Conservation (phyloP, 1,140 invertebrate genomes). For the Brachionus paranguensis region DNA sequence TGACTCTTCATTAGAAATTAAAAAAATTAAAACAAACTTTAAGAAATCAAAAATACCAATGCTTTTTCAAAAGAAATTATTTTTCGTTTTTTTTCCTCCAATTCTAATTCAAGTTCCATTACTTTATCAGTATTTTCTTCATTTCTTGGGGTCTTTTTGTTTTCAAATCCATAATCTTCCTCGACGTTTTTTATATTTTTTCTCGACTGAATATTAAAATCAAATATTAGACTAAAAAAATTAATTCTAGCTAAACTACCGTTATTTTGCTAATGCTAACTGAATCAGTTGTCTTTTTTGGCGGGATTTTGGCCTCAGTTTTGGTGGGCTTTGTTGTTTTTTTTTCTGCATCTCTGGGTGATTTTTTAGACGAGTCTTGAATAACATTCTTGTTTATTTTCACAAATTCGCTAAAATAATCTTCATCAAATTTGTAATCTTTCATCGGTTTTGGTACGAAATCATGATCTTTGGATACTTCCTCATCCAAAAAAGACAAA, state of each 20-base stretch:
- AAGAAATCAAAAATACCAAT: conserved; percentile 44
- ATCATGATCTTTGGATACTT: not conserved
- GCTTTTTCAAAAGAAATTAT: conserved; percentile 54
- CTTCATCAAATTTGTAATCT: not conserved
- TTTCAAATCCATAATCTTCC: not conserved
- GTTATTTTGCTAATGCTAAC: not conserved
- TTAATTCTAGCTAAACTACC: not conserved
- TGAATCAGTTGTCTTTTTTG: conserved; percentile 2
- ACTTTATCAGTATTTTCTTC: conserved; percentile 43
- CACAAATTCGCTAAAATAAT: not conserved
- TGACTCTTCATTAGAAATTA: conserved; percentile 47
- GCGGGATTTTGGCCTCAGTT: not conserved
- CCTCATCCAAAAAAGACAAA: conserved; percentile 19
- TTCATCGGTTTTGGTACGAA: conserved; percentile 10
- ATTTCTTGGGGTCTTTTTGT: not conserved
- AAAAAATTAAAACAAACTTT: not conserved
- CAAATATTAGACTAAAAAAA: not conserved
- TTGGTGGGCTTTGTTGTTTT: not conserved
- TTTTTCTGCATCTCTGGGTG: not conserved
- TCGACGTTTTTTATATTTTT: not conserved
- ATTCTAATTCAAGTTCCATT: conserved; percentile 50
- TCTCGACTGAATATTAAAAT: not conserved
- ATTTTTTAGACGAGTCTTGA: not conserved
- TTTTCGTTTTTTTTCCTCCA: conserved; percentile 53
- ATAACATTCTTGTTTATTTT: not conserved